Percentiles rank a stretch among this genome's conserved stretches.
Conservation (phyloP, 2,113 vertebrate genomes). For the Cyrtonyx montezumae region DNA sequence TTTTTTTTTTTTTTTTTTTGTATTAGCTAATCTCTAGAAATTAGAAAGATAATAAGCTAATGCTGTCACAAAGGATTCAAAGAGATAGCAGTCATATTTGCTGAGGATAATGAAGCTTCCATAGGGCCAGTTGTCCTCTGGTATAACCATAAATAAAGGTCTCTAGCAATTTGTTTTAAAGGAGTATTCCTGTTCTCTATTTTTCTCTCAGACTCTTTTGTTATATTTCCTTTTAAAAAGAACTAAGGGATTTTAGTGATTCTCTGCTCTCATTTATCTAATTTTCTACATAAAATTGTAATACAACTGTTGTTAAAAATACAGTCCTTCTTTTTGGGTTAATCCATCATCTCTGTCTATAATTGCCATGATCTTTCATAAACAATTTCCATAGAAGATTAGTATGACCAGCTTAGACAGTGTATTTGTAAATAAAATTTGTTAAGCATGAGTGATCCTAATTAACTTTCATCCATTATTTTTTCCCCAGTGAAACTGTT, state of each 20-base stretch:
- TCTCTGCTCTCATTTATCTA: neutral
- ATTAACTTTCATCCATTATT: neutral
- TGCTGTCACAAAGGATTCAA: neutral
- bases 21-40: neutral
- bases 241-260: fast-evolving
- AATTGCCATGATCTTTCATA: neutral
- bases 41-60: neutral
- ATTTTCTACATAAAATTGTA: neutral
- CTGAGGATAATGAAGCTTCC: neutral
- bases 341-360: neutral
- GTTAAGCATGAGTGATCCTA: neutral
- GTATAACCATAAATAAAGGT: neutral
- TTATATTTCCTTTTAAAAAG: neutral
- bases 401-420: slow-evolving; percentile 4
- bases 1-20: neutral
- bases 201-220: neutral
- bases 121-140: neutral
- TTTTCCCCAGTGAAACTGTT: neutral
- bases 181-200: neutral
- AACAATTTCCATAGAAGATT: slow-evolving; percentile 5
- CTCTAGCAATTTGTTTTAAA: neutral
- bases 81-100: neutral
- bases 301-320: neutral
- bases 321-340: neutral
- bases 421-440: slow-evolving; percentile 22